Evolutionary conservation across 2,888 invertebrate species (phyloP).

Genomic region (Crepidodera aurea): DNA sequence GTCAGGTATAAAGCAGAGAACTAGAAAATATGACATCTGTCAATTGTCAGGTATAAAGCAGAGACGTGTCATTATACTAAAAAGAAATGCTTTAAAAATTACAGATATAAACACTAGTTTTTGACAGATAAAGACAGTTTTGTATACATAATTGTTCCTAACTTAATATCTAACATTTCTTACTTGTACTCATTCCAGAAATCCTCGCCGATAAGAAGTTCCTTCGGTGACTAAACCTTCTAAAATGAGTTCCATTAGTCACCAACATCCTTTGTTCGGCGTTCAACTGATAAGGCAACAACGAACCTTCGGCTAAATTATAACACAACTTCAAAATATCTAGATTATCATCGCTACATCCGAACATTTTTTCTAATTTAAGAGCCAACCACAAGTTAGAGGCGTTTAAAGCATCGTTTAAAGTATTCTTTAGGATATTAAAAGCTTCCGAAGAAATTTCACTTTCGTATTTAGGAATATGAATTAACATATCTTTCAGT

Average conservation of each 20-base stretch:
- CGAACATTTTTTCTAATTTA: slow-evolving; percentile 66
- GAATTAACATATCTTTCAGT: slow-evolving; percentile 41
- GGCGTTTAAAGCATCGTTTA: slow-evolving; percentile 66
- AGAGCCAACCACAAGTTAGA: slow-evolving; percentile 70
- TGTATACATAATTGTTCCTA: too few species aligned
- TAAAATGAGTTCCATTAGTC: slow-evolving; percentile 58
- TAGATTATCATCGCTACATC: slow-evolving; percentile 63
- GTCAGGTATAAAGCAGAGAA: too few species aligned
- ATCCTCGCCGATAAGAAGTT: slow-evolving; percentile 55
- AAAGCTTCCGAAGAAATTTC: slow-evolving; percentile 56
- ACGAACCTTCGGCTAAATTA: slow-evolving; percentile 70
- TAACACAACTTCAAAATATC: slow-evolving; percentile 70
- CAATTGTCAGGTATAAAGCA: too few species aligned
- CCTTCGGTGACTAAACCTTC: slow-evolving; percentile 58
- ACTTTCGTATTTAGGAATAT: slow-evolving; percentile 36
- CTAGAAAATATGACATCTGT: too few species aligned
- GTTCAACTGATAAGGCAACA: slow-evolving; percentile 70
- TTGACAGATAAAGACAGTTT: too few species aligned
- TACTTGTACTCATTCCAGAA: too few species aligned
- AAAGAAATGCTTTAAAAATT: too few species aligned
- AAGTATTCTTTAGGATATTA: slow-evolving; percentile 62
- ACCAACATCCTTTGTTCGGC: slow-evolving; percentile 70
- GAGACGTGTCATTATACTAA: too few species aligned
- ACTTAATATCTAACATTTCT: too few species aligned
- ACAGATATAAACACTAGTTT: too few species aligned